These are phyloP conservation scores for Eudasyphora cyanicolor DNA, from an alignment of 2,888 invertebrate species.

Conservation along the genomic window DNA sequence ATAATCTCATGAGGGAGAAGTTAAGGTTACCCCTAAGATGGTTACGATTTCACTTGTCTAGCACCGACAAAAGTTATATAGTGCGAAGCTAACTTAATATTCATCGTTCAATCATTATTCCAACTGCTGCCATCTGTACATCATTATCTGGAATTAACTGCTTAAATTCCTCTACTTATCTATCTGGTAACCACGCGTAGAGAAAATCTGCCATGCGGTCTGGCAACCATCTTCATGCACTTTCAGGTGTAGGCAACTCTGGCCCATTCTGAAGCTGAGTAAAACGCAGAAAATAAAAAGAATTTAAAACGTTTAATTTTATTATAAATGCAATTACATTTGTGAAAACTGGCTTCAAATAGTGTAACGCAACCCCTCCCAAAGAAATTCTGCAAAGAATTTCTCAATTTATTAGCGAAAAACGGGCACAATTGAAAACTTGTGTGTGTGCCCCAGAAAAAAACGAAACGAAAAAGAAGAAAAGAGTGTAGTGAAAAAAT, in stretches of 20 bases:
- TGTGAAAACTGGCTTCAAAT: constrained; percentile 69
- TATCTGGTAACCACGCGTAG: too few relatives aligned
- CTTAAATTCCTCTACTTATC: too few relatives aligned
- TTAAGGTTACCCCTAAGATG: too few relatives aligned
- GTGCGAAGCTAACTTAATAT: too few relatives aligned
- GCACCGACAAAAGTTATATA: too few relatives aligned
- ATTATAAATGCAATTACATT: constrained; percentile 61
- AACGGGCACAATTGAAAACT: constrained; percentile 66
- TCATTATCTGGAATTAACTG: too few relatives aligned
- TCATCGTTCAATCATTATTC: too few relatives aligned
- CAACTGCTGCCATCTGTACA: too few relatives aligned
- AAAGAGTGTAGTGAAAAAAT: constrained; percentile 71
- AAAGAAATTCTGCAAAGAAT: constrained; percentile 67
- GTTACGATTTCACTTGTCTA: too few relatives aligned
- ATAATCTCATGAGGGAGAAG: too few relatives aligned
- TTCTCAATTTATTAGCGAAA: constrained; percentile 66
- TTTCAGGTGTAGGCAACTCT: constrained; percentile 56
- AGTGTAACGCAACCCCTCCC: constrained; percentile 68
- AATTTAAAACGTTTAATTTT: constrained; percentile 50
- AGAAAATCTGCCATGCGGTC: too few relatives aligned
- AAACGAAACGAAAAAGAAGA: constrained; percentile 63
- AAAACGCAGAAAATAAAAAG: constrained; percentile 62
- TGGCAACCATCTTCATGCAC: too few relatives aligned
- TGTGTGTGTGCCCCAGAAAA: constrained; percentile 57
- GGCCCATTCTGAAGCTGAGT: constrained; percentile 63